A percentile compares a stretch with the other conserved stretches of the same genome.
These are phyloP conservation scores for Erpornis zantholeuca DNA, from an alignment of 2,113 vertebrate species.

Conservation along the genomic window DNA sequence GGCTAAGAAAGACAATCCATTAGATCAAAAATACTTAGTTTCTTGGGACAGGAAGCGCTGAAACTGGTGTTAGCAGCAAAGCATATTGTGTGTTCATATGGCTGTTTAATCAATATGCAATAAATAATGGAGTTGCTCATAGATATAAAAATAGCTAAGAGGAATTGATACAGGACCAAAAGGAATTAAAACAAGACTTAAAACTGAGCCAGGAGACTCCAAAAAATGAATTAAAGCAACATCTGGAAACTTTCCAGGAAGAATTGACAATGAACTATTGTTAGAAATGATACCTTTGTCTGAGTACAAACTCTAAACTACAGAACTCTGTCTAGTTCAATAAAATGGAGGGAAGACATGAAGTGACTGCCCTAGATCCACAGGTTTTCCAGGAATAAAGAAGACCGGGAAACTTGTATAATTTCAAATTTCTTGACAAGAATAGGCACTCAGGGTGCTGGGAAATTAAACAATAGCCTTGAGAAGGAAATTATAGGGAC, in stretches of 20 bases:
- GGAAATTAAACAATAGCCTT: not conserved
- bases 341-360: not conserved
- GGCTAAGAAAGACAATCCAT: not conserved
- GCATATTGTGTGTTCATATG: not conserved
- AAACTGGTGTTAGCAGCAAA: not conserved
- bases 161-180: constrained; percentile 13
- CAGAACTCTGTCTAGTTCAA: not conserved
- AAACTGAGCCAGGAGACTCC: constrained; percentile 20
- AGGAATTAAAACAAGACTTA: constrained; percentile 36
- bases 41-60: not conserved
- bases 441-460: not conserved
- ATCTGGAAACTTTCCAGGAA: constrained; percentile 16
- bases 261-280: not conserved
- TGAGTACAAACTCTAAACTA: not conserved
- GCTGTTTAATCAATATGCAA: constrained; percentile 20
- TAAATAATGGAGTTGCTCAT: constrained; percentile 50
- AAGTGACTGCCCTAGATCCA: not conserved
- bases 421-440: not conserved
- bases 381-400: not conserved
- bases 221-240: constrained; percentile 34
- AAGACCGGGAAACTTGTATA: not conserved
- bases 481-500: not conserved
- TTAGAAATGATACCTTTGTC: not conserved
- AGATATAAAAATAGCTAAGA: constrained; percentile 33
- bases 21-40: not conserved